Base-by-base conservation (phyloP, 1,140 invertebrate genomes). In the Stegodyphus mimosarum region DNA sequence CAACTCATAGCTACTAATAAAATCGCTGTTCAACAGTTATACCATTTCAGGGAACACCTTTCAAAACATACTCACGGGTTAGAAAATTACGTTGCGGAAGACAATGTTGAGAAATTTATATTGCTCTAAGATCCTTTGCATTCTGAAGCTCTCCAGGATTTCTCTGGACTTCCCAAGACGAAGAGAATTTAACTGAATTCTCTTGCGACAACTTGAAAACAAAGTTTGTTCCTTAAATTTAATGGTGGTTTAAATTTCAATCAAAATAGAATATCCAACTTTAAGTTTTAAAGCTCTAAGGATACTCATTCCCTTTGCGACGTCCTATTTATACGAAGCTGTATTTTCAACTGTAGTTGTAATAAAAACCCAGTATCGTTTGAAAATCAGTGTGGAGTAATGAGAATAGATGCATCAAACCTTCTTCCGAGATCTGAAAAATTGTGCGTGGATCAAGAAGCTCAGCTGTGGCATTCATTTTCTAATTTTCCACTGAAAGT, bases 141-240 rank as follows among this genome's bases (percentile, higher is more conserved):
- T 33, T 33, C 1, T 3, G 1, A 33, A 33, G 3, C 33, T 33
- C 33, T 3, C 3, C 33, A 33, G 33, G 33, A 33, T 3, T 33
- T 33, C 33, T 33, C 33, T 33, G 3, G 33, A 33, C 33, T 33
- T 33, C 33, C 1, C 1, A 33, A 33, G 33, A 69, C n/a, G 66
- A 69, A 69, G 66, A 69, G 33, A 69, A 69, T 69, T 48, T 69
- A 69, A 60, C 6, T 69, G 11, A 5, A 48, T 48, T 69, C 66
- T 69, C 66, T 69, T 69, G 66, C 66, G 33, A 69, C 66, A 69
- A 15, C 66, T 5, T 5, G 66, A 69, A 69, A 69, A 69, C 6
- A 69, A 69, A 69, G 6, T 17, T 69, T 69, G 66, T 9, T 17
- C 7, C 17, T 69, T 5, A 48, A 1, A 69, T 69, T 69, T 69